phyloP scores from a whole-genome alignment of 1,140 invertebrate genomes.

The Aphidius gifuensis region DNA sequence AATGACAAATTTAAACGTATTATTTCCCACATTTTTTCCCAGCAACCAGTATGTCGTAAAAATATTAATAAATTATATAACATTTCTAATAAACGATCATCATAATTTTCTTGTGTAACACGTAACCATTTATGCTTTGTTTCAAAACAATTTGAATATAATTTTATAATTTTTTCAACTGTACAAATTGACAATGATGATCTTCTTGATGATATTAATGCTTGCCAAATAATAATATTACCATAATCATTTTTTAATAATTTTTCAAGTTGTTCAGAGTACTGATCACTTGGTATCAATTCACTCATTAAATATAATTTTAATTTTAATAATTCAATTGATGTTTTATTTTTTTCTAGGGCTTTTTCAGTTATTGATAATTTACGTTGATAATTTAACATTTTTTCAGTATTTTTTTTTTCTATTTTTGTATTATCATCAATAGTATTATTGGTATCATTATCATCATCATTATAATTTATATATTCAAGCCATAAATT shows the following conservation, averaged over 20 bases:
- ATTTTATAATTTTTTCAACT: conserved; percentile 56
- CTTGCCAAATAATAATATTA: conserved; percentile 60
- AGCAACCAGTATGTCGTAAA: conserved; percentile 64
- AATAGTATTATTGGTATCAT: conserved; percentile 35
- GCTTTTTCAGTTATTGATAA: conserved; percentile 60
- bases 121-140: conserved; percentile 51
- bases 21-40: conserved; percentile 64
- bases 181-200: conserved; percentile 62
- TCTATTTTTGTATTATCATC: conserved; percentile 33
- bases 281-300: conserved; percentile 56
- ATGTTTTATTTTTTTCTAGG: conserved; percentile 53
- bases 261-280: conserved; percentile 50
- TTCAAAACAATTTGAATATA: conserved; percentile 59
- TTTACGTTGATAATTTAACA: conserved; percentile 52
- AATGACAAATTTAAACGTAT: conserved; percentile 61
- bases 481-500: conserved; percentile 60
- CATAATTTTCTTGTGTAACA: conserved; percentile 35
- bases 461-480: conserved; percentile 50
- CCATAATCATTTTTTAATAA: conserved; percentile 56
- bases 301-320: conserved; percentile 55
- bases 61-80: conserved; percentile 63
- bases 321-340: conserved; percentile 50
- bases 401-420: conserved; percentile 37
- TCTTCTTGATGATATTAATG: conserved; percentile 58
- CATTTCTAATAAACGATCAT: conserved; percentile 46